Evolutionary conservation across 2,888 invertebrate genomes (phyloP).

Genomic region (Exocentrus adspersus): DNA sequence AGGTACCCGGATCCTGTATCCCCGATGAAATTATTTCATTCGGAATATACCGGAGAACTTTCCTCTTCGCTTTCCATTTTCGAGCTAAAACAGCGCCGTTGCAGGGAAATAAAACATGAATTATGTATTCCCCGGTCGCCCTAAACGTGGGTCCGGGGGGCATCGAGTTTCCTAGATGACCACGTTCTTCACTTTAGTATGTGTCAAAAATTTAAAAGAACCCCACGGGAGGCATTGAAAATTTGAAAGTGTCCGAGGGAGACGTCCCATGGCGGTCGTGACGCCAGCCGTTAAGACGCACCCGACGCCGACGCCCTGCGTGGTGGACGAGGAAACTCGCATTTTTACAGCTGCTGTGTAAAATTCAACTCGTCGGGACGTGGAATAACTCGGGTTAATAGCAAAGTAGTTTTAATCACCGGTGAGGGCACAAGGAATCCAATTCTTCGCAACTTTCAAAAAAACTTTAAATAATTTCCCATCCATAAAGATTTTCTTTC

Average conservation of each 20-base stretch:
- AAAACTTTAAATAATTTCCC: too few relatives aligned
- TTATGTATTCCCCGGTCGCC: conserved; percentile 43
- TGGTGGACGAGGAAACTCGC: too few relatives aligned
- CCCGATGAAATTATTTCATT: too few relatives aligned
- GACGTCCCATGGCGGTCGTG: conserved; percentile 61
- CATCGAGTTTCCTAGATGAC: conserved; percentile 61
- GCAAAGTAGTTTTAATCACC: too few relatives aligned
- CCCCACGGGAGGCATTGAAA: conserved; percentile 63
- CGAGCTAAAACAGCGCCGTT: neutral
- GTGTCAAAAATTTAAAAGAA: conserved; percentile 66
- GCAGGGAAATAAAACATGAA: conserved; percentile 43
- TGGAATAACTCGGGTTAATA: too few relatives aligned
- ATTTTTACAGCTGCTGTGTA: too few relatives aligned
- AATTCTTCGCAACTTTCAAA: too few relatives aligned
- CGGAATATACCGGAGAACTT: too few relatives aligned
- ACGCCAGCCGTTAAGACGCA: conserved; percentile 50
- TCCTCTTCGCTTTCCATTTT: neutral
- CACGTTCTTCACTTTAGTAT: conserved; percentile 64
- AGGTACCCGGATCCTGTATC: neutral
- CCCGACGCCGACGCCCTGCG: conserved; percentile 42
- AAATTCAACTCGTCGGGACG: too few relatives aligned
- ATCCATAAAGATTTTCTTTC: too few relatives aligned
- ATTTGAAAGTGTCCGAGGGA: conserved; percentile 65
- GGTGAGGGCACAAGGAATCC: too few relatives aligned
- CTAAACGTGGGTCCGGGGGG: conserved; percentile 45